A percentile compares a stretch with the other conserved stretches of the same genome.
phyloP scores from a whole-genome alignment of 2,113 vertebrate species.

The Plectropomus leopardus region DNA sequence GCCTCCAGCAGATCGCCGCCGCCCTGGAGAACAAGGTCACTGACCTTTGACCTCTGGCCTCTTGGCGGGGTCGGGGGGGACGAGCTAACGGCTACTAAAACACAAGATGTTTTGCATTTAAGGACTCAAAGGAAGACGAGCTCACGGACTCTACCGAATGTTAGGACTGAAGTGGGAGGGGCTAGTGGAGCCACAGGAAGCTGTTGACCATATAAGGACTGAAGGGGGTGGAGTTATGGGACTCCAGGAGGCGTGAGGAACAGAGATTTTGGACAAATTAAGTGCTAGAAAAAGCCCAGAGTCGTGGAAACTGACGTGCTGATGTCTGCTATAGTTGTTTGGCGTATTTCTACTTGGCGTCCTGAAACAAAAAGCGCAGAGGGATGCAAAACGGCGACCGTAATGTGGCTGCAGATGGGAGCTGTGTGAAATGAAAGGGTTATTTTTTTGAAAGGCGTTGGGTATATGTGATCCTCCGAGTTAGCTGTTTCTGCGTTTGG shows the following conservation, averaged over 20 bases:
- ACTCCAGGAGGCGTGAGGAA: neutral
- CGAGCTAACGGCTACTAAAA: conserved; percentile 31
- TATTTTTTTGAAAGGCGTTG: conserved; percentile 47
- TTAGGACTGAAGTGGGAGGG: conserved; percentile 48
- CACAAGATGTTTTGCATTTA: conserved; percentile 46
- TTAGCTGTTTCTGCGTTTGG: conserved; percentile 27
- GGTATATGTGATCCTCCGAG: neutral
- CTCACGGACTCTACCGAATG: conserved; percentile 38
- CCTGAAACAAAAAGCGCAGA: neutral
- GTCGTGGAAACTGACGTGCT: conserved; percentile 17
- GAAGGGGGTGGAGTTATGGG: conserved; percentile 23
- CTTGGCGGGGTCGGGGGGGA: neutral
- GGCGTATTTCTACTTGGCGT: conserved; percentile 4
- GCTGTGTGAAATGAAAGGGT: conserved; percentile 51
- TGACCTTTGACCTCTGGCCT: conserved; percentile 90
- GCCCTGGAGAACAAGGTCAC: conserved; percentile 98
- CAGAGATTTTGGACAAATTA: conserved; percentile 17
- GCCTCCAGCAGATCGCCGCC: conserved; percentile 97
- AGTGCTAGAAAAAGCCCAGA: conserved; percentile 1
- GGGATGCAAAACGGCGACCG: conserved; percentile 12
- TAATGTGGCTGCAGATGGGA: neutral
- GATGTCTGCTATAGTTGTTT: neutral
- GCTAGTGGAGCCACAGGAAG: conserved; percentile 39
- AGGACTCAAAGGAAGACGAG: conserved; percentile 39
- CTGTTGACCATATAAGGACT: conserved; percentile 38